Evolutionary conservation across 1,140 invertebrate genomes (phyloP), one percentile per base, ranked within the genome.

Genomic region (Drosophila simulans): DNA sequence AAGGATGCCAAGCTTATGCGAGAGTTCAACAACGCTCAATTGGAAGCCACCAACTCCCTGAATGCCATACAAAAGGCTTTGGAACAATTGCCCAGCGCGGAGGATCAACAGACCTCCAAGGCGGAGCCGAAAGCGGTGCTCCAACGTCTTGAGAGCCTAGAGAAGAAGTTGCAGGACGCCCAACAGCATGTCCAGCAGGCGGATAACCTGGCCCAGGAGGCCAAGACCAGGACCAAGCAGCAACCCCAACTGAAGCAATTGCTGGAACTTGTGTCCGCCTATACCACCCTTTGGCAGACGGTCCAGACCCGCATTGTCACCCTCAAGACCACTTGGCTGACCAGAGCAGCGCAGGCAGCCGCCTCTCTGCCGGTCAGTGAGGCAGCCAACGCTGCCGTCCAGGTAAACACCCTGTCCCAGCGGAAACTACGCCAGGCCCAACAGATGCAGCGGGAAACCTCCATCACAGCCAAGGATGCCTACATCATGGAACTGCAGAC

Each of bases 381-480:
- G 85, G 95, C 96, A 80, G 94, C 94, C 5, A 96, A 97, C 70
- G 94, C 94, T 3, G 94, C 95, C 1, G 94, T 96, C 8, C 96
- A 97, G 93, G 96, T 97, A 0, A 95, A 97, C 71, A 97, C 96
- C 1, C 80, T 96, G 17, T 94, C 94, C 0, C 92, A 93, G 11
- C 90, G 93, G 56, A 91, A 90, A 52, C 59, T 77, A 8, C 80
- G 83, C 0, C 91, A 91, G 55, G 83, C 90, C 0, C 70, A 74
- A 27, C 80, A 82, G 10, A 77, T 94, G 60, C 93, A 93, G 65
- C 93, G 94, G 27, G 92, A 95, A 58, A 93, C 94, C 5, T 95
- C 93, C 25, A 94, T 97, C 52, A 96, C 96, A 20, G 95, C 96
- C 1, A 95, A 95, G 88, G 96, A 97, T 89, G 96, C 96, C 1